phyloP scores from a whole-genome alignment of 2,113 vertebrate genomes.

The Cyprinodon brontotheroides region DNA sequence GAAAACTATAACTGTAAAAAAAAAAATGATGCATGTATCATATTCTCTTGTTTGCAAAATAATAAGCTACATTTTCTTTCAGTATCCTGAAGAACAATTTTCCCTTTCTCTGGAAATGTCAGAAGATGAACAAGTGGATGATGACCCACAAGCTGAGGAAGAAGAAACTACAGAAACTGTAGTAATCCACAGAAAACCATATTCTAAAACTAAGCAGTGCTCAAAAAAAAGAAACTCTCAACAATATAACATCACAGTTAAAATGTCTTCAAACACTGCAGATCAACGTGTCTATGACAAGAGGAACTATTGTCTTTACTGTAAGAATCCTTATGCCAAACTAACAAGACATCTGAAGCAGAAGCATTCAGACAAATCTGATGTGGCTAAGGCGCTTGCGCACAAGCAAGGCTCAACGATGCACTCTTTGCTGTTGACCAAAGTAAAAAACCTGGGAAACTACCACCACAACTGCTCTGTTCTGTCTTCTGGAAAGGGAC shows the following conservation, averaged over 20 bases:
- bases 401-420: background rate
- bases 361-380: background rate
- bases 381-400: slow-evolving; percentile 1
- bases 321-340: background rate
- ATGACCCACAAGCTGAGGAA: background rate
- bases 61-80: background rate
- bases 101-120: slow-evolving; percentile 2
- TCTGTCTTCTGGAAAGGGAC: slow-evolving; percentile 9
- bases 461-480: slow-evolving; percentile 4
- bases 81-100: background rate
- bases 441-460: slow-evolving; percentile 4
- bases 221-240: background rate
- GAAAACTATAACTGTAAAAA: background rate
- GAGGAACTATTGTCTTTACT: background rate
- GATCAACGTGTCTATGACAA: background rate
- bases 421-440: background rate
- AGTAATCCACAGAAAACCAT: background rate
- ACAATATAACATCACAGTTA: background rate
- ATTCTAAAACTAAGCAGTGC: background rate
- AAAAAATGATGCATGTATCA: background rate
- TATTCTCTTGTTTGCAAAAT: background rate
- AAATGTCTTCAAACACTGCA: slow-evolving; percentile 8
- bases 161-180: background rate
- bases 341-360: background rate
- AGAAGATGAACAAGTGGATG: background rate